These are phyloP conservation scores for Scalopus aquaticus DNA, from an alignment of 2,113 vertebrate genomes.

Conservation along the genomic window DNA sequence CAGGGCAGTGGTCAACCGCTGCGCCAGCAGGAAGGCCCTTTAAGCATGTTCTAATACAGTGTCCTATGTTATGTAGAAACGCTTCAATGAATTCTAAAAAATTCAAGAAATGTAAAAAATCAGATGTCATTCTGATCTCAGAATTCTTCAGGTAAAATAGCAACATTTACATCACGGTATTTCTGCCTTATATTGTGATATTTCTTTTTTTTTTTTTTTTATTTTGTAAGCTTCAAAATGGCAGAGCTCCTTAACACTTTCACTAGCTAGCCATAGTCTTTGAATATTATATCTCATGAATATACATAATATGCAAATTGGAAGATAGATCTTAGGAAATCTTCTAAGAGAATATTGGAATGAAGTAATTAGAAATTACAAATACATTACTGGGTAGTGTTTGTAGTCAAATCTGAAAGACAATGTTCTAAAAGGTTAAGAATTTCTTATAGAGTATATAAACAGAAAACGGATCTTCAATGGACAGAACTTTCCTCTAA, in stretches of 20 bases:
- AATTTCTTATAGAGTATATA: background rate
- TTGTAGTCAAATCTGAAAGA: background rate
- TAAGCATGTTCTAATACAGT: background rate
- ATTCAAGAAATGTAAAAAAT: background rate
- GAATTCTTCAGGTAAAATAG: background rate
- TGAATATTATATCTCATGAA: background rate
- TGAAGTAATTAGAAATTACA: background rate
- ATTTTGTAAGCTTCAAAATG: background rate
- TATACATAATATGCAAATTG: background rate
- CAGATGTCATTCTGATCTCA: background rate
- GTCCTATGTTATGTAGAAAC: background rate
- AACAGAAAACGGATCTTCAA: too few relatives aligned
- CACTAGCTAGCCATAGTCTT: background rate
- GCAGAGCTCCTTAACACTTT: background rate
- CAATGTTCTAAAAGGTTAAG: background rate
- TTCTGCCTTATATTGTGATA: background rate
- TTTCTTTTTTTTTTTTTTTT: background rate
- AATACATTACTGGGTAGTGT: background rate
- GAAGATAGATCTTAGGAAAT: background rate
- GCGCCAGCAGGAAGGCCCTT: too few relatives aligned
- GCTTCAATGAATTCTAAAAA: background rate
- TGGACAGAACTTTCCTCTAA: background rate
- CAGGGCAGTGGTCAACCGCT: too few relatives aligned
- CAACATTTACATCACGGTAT: background rate
- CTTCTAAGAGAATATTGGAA: background rate